A percentile compares a stretch with the other conserved stretches of the same genome.
These are phyloP conservation scores for Argyra leucocephala DNA, from an alignment of 2,888 invertebrate genomes.

Conservation along the genomic window DNA sequence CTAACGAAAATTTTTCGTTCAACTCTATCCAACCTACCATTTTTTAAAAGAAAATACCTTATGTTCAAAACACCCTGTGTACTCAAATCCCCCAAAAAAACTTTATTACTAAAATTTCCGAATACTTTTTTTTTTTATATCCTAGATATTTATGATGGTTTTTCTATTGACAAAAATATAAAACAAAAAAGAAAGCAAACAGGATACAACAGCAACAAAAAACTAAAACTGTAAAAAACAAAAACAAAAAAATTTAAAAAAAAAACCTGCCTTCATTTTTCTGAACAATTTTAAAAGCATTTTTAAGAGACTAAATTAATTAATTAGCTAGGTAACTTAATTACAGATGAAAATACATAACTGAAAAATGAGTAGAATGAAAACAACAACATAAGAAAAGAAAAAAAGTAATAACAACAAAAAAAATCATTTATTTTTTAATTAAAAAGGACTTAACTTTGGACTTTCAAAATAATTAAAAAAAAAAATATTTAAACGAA, in stretches of 20 bases:
- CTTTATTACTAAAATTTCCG: too few species aligned
- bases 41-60: too few species aligned
- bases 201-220: neutral
- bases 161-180: neutral
- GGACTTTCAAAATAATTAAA: neutral
- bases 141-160: neutral
- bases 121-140: too few species aligned
- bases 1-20: too few species aligned
- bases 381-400: too few species aligned
- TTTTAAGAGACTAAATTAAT: neutral
- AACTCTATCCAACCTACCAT: too few species aligned
- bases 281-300: neutral
- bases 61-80: too few species aligned
- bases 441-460: neutral
- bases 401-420: too few species aligned
- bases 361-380: neutral
- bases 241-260: neutral
- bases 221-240: too few species aligned
- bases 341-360: neutral
- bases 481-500: neutral
- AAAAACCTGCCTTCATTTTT: neutral
- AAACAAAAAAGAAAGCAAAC: neutral
- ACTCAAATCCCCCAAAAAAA: too few species aligned
- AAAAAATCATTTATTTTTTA: too few species aligned
- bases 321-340: constrained; percentile 1